Evolutionary conservation across 1,140 invertebrate species (phyloP), one percentile per base, ranked within the genome.

Genomic region (Atta colombica): DNA sequence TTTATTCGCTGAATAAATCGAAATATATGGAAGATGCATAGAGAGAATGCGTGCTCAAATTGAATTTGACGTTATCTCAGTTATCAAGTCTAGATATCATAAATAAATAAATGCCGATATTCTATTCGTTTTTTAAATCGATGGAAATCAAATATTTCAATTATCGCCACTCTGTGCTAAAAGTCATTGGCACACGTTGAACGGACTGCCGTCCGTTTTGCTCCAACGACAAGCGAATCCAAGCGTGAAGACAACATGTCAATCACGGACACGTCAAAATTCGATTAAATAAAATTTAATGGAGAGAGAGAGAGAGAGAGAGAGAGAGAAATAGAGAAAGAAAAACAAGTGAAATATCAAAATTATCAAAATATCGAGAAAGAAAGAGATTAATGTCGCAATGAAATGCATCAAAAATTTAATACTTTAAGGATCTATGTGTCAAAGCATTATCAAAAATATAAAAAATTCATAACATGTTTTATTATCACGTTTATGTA

Each of bases 81-180:
- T 74, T 51, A 74, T 75, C 69, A 75, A 51, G 68, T 28, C 0
- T 31, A 60, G 0, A 35, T 31, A 8, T 4, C 16, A 51, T 75
- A 84, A 84, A 84, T 84, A 49, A 84, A 84, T 63, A 63, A 84
- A 77, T 7, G 69, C 25, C 68, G 25, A 31, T 74, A 74, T 74
- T 49, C 55, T 21, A 4, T 61, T 74, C 39, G 3, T 16, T 55
- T 45, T 14, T 1, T 31, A 25, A 60, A 82, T 51, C 55, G 14
- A 74, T 35, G 45, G 2, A 25, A 31, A 74, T 3, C 55, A 28
- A 74, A 74, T 61, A 60, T 84, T 65, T 49, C 31, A 61, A 55
- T 84, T 75, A 75, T 74, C n/a, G 45, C 35, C 66, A 55, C 21
- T 58, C 21, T 31, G 21, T n/a, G 21, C 35, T 39, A 81, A 81